Percentiles rank a stretch among this genome's conserved stretches.
Conservation (phyloP, 2,888 invertebrate species). For the Acrocera orbiculus region DNA sequence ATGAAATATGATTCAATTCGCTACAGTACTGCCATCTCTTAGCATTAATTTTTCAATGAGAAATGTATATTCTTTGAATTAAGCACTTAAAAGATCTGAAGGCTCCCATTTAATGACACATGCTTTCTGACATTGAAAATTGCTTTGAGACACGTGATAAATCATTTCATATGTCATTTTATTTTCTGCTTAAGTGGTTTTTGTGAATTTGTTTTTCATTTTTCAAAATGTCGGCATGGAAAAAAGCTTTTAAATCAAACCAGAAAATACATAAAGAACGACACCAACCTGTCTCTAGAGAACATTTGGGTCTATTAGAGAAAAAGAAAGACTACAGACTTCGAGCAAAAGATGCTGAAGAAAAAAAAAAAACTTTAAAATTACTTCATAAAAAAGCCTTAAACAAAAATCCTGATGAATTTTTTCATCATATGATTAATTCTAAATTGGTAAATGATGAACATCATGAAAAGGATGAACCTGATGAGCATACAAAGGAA, state of each 20-base stretch:
- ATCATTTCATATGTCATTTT: no score
- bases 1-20: no score
- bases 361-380: slow-evolving; percentile 67
- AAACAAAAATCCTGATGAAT: slow-evolving; percentile 95
- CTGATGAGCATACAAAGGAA: slow-evolving; percentile 58
- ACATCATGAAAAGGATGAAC: slow-evolving; percentile 49
- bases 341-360: slow-evolving; percentile 61
- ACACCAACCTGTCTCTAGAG: slow-evolving; percentile 61
- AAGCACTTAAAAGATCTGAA: no score
- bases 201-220: no score
- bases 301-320: slow-evolving; percentile 65
- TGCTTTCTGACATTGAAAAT: no score
- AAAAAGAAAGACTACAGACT: slow-evolving; percentile 77
- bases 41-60: no score
- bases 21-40: no score
- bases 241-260: slow-evolving; percentile 67
- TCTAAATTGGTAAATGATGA: slow-evolving; percentile 48
- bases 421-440: slow-evolving; percentile 94
- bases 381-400: slow-evolving; percentile 65
- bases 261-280: slow-evolving; percentile 72
- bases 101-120: no score
- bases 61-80: no score
- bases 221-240: slow-evolving; percentile 80
- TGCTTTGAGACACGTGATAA: no score
- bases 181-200: no score